phyloP scores from a whole-genome alignment of 2,888 invertebrate species.

The Mythimna pallens region DNA sequence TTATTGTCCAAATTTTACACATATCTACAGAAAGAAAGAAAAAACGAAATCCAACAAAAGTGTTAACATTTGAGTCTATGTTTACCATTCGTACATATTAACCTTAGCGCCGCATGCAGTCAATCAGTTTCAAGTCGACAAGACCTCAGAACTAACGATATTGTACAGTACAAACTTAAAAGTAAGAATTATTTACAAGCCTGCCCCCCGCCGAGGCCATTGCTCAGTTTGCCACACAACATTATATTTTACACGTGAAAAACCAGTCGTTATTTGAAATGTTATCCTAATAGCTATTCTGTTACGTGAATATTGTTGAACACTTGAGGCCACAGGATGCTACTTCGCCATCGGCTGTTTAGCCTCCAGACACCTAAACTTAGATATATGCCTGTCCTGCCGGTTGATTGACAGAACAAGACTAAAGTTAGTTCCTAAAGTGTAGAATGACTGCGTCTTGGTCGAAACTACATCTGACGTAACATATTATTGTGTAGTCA shows the following conservation, averaged over 20 bases:
- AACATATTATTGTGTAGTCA: neutral
- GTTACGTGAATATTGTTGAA: constrained; percentile 78
- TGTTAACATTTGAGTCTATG: constrained; percentile 69
- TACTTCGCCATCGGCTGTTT: constrained; percentile 23
- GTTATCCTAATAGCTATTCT: constrained; percentile 61
- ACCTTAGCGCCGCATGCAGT: constrained; percentile 64
- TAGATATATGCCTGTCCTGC: neutral
- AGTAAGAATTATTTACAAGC: constrained; percentile 88
- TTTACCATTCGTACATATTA: constrained; percentile 66
- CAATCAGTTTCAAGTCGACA: constrained; percentile 68
- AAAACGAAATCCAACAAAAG: constrained; percentile 63
- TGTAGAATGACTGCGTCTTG: neutral
- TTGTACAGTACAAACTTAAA: constrained; percentile 88
- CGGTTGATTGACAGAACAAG: neutral
- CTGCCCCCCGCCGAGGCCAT: constrained; percentile 75
- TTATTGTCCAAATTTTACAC: constrained; percentile 89
- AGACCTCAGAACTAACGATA: constrained; percentile 77
- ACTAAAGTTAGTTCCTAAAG: neutral
- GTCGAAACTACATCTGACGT: neutral
- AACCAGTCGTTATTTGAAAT: constrained; percentile 74
- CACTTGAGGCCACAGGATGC: constrained; percentile 82
- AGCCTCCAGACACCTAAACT: neutral
- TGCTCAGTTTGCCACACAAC: constrained; percentile 74
- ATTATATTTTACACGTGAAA: constrained; percentile 64
- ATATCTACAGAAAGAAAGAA: constrained; percentile 82